A percentile compares a stretch with the other conserved stretches of the same genome.
These are phyloP conservation scores for Protomyctophum bolini DNA, from an alignment of 2,113 vertebrate species.

Conservation along the genomic window DNA sequence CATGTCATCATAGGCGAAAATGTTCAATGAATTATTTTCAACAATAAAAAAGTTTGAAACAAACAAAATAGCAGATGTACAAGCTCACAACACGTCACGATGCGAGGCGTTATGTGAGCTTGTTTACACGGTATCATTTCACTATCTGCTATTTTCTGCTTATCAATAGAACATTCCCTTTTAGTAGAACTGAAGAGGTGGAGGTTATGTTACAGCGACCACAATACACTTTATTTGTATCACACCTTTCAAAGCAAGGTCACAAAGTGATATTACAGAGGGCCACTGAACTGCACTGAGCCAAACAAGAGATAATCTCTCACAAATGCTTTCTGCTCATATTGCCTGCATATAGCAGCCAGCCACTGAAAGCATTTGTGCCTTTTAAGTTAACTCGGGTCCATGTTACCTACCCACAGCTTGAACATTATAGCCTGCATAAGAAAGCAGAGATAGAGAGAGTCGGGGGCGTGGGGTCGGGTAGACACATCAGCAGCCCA, in stretches of 20 bases:
- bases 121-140: not conserved
- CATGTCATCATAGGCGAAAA: too few species aligned
- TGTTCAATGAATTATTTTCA: too few species aligned
- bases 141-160: too few species aligned
- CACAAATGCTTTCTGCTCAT: constrained; percentile 72
- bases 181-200: constrained; percentile 25
- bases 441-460: constrained; percentile 52
- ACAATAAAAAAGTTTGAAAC: too few species aligned
- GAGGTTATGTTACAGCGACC: constrained; percentile 16
- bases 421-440: constrained; percentile 73
- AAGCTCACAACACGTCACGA: not conserved
- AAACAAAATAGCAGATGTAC: too few species aligned
- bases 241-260: not conserved
- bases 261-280: constrained; percentile 22
- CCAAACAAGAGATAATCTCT: constrained; percentile 20
- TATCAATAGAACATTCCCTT: constrained; percentile 35
- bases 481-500: constrained; percentile 54
- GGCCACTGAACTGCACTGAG: constrained; percentile 41
- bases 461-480: constrained; percentile 33
- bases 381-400: constrained; percentile 2
- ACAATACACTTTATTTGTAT: constrained; percentile 3
- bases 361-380: constrained; percentile 67
- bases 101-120: not conserved
- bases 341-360: not conserved
- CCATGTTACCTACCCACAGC: constrained; percentile 77